Conservation (phyloP, 2,888 invertebrate genomes). For the Drosophila cognata region DNA sequence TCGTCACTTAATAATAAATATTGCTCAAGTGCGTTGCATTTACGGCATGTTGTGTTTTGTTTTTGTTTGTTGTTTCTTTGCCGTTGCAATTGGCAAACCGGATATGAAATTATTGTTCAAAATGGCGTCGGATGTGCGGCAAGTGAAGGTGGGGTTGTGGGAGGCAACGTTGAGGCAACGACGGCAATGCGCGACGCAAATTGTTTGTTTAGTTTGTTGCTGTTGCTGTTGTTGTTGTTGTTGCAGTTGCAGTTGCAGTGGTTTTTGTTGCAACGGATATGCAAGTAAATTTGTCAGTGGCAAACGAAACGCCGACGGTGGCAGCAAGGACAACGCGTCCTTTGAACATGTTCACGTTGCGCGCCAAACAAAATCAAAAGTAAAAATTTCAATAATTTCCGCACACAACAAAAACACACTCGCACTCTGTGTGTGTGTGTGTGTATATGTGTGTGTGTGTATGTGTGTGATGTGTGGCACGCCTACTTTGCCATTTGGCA, state of each 20-base stretch:
- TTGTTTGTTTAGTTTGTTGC: constrained; percentile 48
- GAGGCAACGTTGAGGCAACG: constrained; percentile 1
- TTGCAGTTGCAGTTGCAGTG: constrained; percentile 15
- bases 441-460: background rate
- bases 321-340: constrained; percentile 42
- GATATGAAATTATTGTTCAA: constrained; percentile 71
- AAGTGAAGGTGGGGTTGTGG: constrained; percentile 39
- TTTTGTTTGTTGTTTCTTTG: constrained; percentile 13
- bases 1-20: constrained; percentile 44
- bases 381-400: constrained; percentile 82
- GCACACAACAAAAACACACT: constrained; percentile 67
- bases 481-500: constrained; percentile 49
- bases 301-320: constrained; percentile 53
- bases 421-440: background rate
- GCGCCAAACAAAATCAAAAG: constrained; percentile 68
- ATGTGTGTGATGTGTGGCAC: constrained; percentile 44
- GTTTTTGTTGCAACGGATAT: constrained; percentile 65
- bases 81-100: constrained; percentile 53
- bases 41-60: constrained; percentile 31
- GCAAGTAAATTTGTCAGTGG: constrained; percentile 72
- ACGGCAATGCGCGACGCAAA: constrained; percentile 59
- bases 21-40: constrained; percentile 10
- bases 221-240: constrained; percentile 13
- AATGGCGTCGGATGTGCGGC: constrained; percentile 68
- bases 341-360: constrained; percentile 37